Percentiles rank a stretch among this genome's conserved stretches.
These are phyloP conservation scores for Lophius piscatorius DNA, from an alignment of 2,113 vertebrate species.

Conservation along the genomic window DNA sequence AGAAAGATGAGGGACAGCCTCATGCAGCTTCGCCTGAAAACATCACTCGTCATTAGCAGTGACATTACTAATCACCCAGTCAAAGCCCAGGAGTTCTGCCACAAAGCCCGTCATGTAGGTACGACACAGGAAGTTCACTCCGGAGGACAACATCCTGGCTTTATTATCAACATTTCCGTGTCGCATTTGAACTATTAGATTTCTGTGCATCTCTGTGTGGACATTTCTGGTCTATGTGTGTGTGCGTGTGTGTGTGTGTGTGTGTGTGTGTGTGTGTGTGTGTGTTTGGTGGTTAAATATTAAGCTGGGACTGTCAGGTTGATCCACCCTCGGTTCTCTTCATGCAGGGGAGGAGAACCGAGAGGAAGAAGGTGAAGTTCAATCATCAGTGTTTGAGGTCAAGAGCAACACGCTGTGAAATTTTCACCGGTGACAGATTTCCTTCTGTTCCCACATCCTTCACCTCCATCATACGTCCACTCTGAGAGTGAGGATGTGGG, in stretches of 20 bases:
- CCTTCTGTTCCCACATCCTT: conserved; percentile 32
- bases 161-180: conserved; percentile 1
- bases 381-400: conserved; percentile 17
- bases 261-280: too few relatives aligned
- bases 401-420: conserved; percentile 32
- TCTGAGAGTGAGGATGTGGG: conserved; percentile 17
- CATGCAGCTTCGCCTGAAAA: conserved; percentile 64
- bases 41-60: conserved; percentile 63
- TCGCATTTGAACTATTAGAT: conserved; percentile 6
- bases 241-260: background rate
- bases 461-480: conserved; percentile 25
- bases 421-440: too few relatives aligned
- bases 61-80: conserved; percentile 43
- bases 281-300: conserved; percentile 73
- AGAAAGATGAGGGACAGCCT: conserved; percentile 69
- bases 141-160: conserved; percentile 17
- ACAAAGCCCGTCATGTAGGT: conserved; percentile 9
- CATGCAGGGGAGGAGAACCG: conserved; percentile 16
- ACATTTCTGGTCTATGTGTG: background rate
- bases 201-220: background rate
- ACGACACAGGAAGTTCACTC: conserved; percentile 29
- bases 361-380: conserved; percentile 35
- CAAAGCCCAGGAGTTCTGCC: conserved; percentile 27
- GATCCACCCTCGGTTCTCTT: conserved; percentile 58
- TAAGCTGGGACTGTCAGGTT: conserved; percentile 77